Evolutionary conservation across 2,888 invertebrate genomes (phyloP).

Genomic region (Nysson spinosus): DNA sequence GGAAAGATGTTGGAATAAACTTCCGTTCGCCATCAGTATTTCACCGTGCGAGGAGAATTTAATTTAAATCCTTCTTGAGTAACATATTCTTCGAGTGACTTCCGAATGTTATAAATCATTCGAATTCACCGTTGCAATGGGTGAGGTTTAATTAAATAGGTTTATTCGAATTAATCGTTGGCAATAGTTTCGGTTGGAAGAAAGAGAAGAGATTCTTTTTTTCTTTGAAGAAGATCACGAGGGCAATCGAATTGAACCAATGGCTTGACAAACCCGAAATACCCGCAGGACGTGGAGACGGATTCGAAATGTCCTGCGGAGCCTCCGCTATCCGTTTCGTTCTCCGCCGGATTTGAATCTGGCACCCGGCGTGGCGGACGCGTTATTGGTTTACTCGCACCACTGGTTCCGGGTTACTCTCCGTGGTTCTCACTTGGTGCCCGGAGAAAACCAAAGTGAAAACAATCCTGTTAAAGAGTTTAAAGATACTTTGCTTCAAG

Average conservation of each 20-base stretch:
- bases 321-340: conserved; percentile 63
- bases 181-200: no score
- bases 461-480: background rate
- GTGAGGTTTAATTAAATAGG: conserved; percentile 14
- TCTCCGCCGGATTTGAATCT: conserved; percentile 74
- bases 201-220: conserved; percentile 7
- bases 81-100: no score
- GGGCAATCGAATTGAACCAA: conserved; percentile 64
- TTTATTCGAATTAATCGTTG: background rate
- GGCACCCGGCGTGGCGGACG: conserved; percentile 73
- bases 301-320: conserved; percentile 72
- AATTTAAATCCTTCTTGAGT: no score
- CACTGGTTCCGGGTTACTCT: conserved; percentile 70
- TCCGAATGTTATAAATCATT: no score
- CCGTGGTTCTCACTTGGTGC: conserved; percentile 68
- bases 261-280: conserved; percentile 72
- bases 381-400: conserved; percentile 77
- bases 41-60: conserved; percentile 12
- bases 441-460: background rate
- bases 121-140: no score
- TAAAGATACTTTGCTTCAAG: no score
- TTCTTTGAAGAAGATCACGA: conserved; percentile 42
- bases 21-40: conserved; percentile 28
- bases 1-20: conserved; percentile 22
- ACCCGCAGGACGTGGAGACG: conserved; percentile 66